Conservation (phyloP, 2,797 vertebrate genomes). For the Neopelma chrysocephalum region DNA sequence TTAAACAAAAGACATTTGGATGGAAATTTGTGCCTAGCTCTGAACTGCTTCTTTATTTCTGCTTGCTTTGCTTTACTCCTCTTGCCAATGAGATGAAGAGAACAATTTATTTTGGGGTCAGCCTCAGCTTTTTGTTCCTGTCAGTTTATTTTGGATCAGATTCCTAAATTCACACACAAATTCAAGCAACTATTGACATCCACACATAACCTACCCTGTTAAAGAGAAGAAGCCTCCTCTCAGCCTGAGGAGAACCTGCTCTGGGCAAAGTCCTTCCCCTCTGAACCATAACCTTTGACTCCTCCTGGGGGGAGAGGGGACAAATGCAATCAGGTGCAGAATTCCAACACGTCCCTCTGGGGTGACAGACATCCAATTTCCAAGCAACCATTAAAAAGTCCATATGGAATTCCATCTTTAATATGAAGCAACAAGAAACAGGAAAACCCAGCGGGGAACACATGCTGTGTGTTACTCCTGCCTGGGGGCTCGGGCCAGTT, state of each 20-base stretch:
- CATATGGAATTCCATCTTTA: constrained; percentile 69
- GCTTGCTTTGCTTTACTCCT: not conserved
- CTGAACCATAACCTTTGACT: constrained; percentile 69
- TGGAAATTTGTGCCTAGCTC: not conserved
- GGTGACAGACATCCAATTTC: constrained; percentile 51
- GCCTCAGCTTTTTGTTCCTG: not conserved
- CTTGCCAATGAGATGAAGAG: not conserved
- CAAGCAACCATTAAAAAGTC: constrained; percentile 63
- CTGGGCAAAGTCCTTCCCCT: constrained; percentile 35
- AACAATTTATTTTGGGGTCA: not conserved
- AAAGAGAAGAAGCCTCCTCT: not conserved
- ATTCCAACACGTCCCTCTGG: constrained; percentile 35
- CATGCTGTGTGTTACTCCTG: not conserved
- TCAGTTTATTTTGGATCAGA: not conserved
- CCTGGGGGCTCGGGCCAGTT: not conserved
- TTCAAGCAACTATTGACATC: not conserved
- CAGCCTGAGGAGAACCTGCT: constrained; percentile 58
- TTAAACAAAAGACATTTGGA: not conserved
- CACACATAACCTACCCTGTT: not conserved
- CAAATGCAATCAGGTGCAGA: constrained; percentile 75
- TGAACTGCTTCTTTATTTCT: not conserved
- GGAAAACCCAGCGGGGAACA: not conserved
- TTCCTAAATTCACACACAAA: not conserved
- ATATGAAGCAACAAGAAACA: constrained; percentile 58
- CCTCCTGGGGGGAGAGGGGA: constrained; percentile 40